Conservation (phyloP, 2,797 vertebrate genomes). For the Poliocrania exsul region DNA sequence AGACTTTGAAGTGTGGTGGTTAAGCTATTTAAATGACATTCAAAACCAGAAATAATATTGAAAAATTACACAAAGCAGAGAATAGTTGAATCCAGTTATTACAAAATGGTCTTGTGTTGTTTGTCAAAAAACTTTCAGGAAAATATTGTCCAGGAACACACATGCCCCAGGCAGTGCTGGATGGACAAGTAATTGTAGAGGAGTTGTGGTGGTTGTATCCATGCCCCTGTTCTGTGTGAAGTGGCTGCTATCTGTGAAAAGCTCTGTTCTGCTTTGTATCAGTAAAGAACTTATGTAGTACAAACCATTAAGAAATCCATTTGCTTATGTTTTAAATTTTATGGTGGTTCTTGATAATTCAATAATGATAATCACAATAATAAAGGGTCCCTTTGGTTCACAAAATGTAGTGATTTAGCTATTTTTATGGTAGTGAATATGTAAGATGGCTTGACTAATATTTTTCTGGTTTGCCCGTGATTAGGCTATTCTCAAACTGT, state of each 20-base stretch:
- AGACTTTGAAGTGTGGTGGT: neutral
- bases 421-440: neutral
- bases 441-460: neutral
- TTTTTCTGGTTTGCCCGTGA: neutral
- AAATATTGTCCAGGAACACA: neutral
- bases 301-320: neutral
- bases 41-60: neutral
- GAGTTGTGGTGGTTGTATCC: neutral
- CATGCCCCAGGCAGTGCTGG: neutral
- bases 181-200: neutral
- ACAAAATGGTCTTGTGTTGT: neutral
- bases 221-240: neutral
- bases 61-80: neutral
- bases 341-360: slow-evolving; percentile 25
- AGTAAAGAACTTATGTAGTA: neutral
- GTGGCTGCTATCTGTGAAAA: neutral
- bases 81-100: neutral
- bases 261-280: neutral
- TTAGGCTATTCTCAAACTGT: neutral
- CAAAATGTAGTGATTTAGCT: neutral
- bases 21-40: neutral
- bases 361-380: slow-evolving; percentile 12
- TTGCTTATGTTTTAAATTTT: slow-evolving; percentile 28
- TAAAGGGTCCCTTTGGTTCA: neutral
- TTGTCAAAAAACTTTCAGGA: neutral